Base-by-base conservation (phyloP, 2,797 vertebrate species). In the Tarsius wallacei region DNA sequence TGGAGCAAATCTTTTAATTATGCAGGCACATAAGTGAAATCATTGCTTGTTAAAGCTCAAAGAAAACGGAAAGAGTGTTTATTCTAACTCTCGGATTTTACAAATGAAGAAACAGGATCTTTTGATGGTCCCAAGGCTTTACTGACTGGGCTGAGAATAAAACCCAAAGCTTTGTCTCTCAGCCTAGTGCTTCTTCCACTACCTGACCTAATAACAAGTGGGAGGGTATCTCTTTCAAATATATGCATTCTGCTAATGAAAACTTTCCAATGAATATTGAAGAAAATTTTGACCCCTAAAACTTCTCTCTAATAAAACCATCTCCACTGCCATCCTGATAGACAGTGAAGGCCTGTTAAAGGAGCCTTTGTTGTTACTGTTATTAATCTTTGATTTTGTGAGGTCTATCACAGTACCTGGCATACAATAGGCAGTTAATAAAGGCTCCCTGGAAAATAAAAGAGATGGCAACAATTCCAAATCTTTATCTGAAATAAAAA, bases 401-500 rank as follows among this genome's bases (percentile, higher is more conserved):
- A 80, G 14, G 57, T 74, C 15, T 94, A 8, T 82, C 49, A 53
- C 33, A 66, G 70, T 42, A 2, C 61, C 55, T 77, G 85, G 31
- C 19, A n/a, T 84, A 57, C 11, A 51, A 31, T 10, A 83, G 17
- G 13, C 28, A 64, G 51, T 76, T 82, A 73, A 59, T 66, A 53
- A 89, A 83, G 28, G 47, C n/a, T 74, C 53, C 53, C 21, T 82
- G n/a, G 47, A 64, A 33, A 91, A 78, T 66, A 91, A 93, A 97
- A 17, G 26, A 68, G 53, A 21, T 33, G 49, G 11, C 49, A 87
- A 64, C 33, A 97, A 28, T 24, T 51, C 16, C 51, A 89, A 83
- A 93, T 24, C 57, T 88, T 82, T 78, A 93, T 57, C 59, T 86
- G 66, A 91, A 93, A 91, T 55, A 36, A 94, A 90, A 94, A 88